phyloP scores from a whole-genome alignment of 2,797 vertebrate genomes.

The Xerus rutilus region DNA sequence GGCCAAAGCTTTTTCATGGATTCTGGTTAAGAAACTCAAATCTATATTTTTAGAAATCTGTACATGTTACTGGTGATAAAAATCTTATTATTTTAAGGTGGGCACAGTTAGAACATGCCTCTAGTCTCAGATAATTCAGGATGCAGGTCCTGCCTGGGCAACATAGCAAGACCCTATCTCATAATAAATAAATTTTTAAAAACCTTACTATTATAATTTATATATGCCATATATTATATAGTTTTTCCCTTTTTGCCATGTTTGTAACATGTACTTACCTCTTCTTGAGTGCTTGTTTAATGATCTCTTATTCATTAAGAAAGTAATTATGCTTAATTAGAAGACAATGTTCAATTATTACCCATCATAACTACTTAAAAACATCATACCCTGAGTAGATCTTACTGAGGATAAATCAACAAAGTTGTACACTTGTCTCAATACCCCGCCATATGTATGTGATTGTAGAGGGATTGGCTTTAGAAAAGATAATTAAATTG shows the following conservation, averaged over 20 bases:
- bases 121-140: background rate
- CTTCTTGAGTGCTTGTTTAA: background rate
- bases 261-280: background rate
- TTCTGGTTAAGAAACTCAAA: background rate
- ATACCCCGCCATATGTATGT: background rate
- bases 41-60: background rate
- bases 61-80: background rate
- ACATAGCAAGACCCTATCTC: too few relatives aligned
- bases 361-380: background rate
- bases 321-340: background rate
- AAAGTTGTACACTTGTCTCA: background rate
- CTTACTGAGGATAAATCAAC: background rate
- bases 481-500: background rate
- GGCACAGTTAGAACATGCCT: background rate
- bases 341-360: background rate
- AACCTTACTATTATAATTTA: background rate
- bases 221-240: background rate
- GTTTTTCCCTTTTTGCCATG: background rate
- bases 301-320: slow-evolving; percentile 39
- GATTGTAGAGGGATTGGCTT: background rate
- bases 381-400: background rate
- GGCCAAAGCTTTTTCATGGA: background rate
- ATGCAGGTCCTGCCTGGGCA: background rate
- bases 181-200: background rate
- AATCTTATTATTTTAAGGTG: background rate